phyloP scores from a whole-genome alignment of 2,888 invertebrate species.

The Polyommatus icarus region DNA sequence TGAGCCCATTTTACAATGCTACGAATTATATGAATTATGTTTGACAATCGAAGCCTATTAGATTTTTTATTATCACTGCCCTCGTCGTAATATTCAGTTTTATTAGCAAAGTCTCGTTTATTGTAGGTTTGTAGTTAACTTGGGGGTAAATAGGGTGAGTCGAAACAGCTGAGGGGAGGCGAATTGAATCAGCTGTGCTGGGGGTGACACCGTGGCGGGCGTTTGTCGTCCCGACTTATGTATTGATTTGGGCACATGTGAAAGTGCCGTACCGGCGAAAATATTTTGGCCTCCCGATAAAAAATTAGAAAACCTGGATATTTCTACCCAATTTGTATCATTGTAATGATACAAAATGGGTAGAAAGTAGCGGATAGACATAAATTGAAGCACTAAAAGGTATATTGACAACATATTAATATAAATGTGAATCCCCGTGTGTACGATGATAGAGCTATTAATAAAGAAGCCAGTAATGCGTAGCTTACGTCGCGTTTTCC shows the following conservation, averaged over 20 bases:
- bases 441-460: not conserved
- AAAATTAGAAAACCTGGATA: not conserved
- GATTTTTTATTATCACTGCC: conserved; percentile 13
- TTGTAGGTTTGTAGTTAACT: conserved; percentile 10
- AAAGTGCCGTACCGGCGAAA: conserved; percentile 35
- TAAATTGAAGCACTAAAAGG: no score
- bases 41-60: conserved; percentile 23
- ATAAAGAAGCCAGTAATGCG: not conserved
- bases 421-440: not conserved
- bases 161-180: conserved; percentile 61
- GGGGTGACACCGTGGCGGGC: conserved; percentile 70
- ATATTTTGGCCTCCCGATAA: not conserved
- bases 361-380: no score
- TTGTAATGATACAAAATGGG: not conserved
- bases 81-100: not conserved
- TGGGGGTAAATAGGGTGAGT: conserved; percentile 53
- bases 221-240: conserved; percentile 77
- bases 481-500: not conserved
- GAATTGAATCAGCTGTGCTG: conserved; percentile 75
- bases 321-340: no score
- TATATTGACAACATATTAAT: no score
- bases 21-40: not conserved
- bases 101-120: conserved; percentile 8
- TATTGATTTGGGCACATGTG: conserved; percentile 77
- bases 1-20: conserved; percentile 38